Base-by-base conservation (phyloP, 2,113 vertebrate genomes). In the Tinamus guttatus region DNA sequence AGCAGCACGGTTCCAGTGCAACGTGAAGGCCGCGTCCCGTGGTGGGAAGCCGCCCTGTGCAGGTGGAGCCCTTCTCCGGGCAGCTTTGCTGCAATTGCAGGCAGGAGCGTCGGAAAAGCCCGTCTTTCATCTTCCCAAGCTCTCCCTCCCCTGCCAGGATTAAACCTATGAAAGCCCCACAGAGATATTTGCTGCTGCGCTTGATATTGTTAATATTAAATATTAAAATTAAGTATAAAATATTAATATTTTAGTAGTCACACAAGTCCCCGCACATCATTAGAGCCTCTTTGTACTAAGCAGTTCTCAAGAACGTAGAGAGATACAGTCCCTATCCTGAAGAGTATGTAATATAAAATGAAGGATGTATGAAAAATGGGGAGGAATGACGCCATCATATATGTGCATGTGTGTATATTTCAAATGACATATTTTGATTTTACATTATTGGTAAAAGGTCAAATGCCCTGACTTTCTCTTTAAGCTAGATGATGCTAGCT, bases 171-270 rank as follows among this genome's bases (percentile, higher is more conserved):
- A 45, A 49, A 96, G 52, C 85, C 82, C 94, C 92, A 84, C 22
- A 65, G 95, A 89, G 83, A 22, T 84, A 84, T 65, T 94, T 96
- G 62, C 90, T 93, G 58, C 83, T 76, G 47, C 56, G 83, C 45
- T 85, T 90, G 52, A 22, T 94, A 89, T 62, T 91, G 73, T 92
- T 90, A 94, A 88, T 96, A 90, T 96, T 95, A 95, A 97, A 95
- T 95, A 91, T 95, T 95, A 88, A 96, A 91, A 91, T 93, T 85
- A 88, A 91, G 43, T 95, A 68, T 89, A 59, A 94, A 96, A 83
- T 71, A 95, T 91, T 94, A 88, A 95, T 96, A 90, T 94, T 97
- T 92, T 60, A 90, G 25, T 91, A 95, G 79, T 86, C 60, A 51
- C 65, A 74, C 25, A 30, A 54, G 45, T 91, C 56, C 93, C 73